A percentile compares a stretch with the other conserved stretches of the same genome.
Conservation (phyloP, 2,888 invertebrate species). For the Drosophila niveifrons region DNA sequence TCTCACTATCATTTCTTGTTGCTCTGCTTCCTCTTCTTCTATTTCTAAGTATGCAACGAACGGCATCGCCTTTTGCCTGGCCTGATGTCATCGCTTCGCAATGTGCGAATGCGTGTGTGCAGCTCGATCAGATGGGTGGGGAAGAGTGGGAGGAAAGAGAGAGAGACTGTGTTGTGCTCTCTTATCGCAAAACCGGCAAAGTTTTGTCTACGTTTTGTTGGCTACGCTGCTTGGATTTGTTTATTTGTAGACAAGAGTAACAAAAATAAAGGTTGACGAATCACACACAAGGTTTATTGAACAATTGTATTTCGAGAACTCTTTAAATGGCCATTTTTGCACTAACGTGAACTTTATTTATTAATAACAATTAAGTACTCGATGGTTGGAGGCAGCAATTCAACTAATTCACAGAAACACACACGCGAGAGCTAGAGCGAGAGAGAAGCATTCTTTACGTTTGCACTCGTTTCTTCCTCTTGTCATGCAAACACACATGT, state of each 20-base stretch:
- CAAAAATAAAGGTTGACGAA: conserved; percentile 8
- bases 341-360: conserved; percentile 19
- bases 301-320: conserved; percentile 1
- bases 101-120: conserved; percentile 64
- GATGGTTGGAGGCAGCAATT: conserved; percentile 29
- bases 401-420: conserved; percentile 14
- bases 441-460: background rate
- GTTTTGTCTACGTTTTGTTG: conserved; percentile 22
- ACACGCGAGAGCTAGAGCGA: background rate
- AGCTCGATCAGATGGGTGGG: conserved; percentile 14
- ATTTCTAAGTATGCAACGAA: conserved; percentile 51
- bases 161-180: background rate
- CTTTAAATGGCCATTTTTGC: conserved; percentile 11
- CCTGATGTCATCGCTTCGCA: conserved; percentile 71
- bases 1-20: background rate
- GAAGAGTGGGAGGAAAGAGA: background rate
- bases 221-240: conserved; percentile 28
- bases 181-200: conserved; percentile 42
- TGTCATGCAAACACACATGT: conserved; percentile 48
- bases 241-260: conserved; percentile 28
- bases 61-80: conserved; percentile 32
- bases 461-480: conserved; percentile 26
- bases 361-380: conserved; percentile 24
- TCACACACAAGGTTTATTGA: conserved; percentile 21
- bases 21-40: conserved; percentile 23